Percentiles rank a stretch among this genome's conserved stretches.
Conservation (phyloP, 2,113 vertebrate genomes). For the Lepidothrix coronata region DNA sequence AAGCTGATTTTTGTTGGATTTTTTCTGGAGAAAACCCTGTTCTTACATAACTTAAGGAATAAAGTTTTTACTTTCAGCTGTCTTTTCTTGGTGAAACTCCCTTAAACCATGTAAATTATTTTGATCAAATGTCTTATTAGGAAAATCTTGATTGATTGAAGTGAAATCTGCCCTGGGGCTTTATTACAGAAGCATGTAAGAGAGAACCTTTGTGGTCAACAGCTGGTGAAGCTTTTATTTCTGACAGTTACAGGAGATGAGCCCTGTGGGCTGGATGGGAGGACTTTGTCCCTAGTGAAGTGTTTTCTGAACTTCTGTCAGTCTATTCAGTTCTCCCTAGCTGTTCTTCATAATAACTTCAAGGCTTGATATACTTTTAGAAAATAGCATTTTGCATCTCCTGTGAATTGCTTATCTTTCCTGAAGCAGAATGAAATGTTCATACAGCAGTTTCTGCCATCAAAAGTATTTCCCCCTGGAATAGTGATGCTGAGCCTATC, state of each 20-base stretch:
- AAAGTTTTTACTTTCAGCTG: background rate
- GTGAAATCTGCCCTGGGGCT: background rate
- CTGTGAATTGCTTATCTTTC: constrained; percentile 52
- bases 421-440: constrained; percentile 55
- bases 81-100: background rate
- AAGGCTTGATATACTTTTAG: constrained; percentile 38
- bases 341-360: constrained; percentile 41
- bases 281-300: constrained; percentile 7
- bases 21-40: background rate
- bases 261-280: background rate
- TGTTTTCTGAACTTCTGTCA: constrained; percentile 46
- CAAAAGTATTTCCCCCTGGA: constrained; percentile 43
- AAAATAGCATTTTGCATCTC: constrained; percentile 52
- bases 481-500: constrained; percentile 3
- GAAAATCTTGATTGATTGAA: background rate
- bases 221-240: constrained; percentile 35
- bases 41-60: background rate
- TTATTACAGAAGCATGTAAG: background rate
- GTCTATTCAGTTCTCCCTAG: constrained; percentile 23
- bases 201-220: background rate
- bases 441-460: constrained; percentile 22
- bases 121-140: background rate
- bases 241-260: constrained; percentile 14
- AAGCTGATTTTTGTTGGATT: background rate
- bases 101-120: background rate